Evolutionary conservation across 2,113 vertebrate species (phyloP).

Genomic region (Shinisaurus crocodilurus): DNA sequence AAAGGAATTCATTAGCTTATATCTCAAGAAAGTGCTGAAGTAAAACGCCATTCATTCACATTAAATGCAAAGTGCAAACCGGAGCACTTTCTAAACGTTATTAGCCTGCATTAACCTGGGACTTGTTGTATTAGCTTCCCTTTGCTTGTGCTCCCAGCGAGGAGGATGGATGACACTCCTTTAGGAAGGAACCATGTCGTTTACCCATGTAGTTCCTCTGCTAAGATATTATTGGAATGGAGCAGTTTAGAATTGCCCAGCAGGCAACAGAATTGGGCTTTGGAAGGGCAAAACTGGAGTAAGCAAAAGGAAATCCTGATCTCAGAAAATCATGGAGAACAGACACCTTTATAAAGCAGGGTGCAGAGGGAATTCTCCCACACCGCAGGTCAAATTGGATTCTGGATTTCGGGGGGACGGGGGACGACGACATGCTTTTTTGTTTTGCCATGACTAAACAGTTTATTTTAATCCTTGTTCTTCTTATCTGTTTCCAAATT

Average conservation of each 20-base stretch:
- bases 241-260: not conserved
- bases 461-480: not conserved
- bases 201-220: too few relatives aligned
- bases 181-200: not conserved
- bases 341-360: not conserved
- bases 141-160: not conserved
- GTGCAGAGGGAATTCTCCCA: not conserved
- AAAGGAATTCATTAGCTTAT: conserved; percentile 17
- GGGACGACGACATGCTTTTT: not conserved
- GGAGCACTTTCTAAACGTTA: accelerated
- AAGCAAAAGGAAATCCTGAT: not conserved
- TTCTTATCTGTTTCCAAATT: not conserved
- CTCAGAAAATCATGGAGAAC: not conserved
- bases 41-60: conserved; percentile 5
- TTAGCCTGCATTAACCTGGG: not conserved
- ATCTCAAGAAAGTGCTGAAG: conserved; percentile 8
- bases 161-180: too few relatives aligned
- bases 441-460: not conserved
- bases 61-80: not conserved
- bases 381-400: not conserved
- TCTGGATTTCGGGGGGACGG: not conserved
- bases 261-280: not conserved
- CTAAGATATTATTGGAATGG: not conserved
- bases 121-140: not conserved
- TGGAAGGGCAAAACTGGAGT: not conserved